Base-by-base conservation (phyloP, 2,797 vertebrate species). In the Mormyrus hasselquistii region DNA sequence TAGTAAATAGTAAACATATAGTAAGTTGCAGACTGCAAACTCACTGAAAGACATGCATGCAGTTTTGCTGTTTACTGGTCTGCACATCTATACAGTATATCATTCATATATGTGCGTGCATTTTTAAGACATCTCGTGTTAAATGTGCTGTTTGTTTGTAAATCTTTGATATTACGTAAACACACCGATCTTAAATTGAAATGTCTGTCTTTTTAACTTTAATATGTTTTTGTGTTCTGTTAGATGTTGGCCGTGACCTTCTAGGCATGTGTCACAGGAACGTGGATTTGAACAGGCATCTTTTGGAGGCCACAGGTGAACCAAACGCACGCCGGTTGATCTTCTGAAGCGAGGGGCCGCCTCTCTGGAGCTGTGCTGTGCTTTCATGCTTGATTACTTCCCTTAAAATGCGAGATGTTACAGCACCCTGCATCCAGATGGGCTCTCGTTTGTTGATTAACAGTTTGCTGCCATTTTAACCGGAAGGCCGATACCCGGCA, bases 231-330 rank as follows among this genome's bases (percentile, higher is more conserved):
- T 62, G 41, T 49, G 85, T 88, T 57, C 14, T 95, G 93, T 1
- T 95, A 98, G 98, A 99, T 93, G 95, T 98, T 19, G 98, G 98
- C 41, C 94, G 96, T 44, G 98, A 99, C 92, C 96, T 99, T 22
- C 93, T 99, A 44, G 93, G 93, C 91, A 98, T 97, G 97, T 99
- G 98, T 91, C 93, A 96, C 88, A 96, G 92, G 89, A 99, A 99
- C 57, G 65, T 97, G 9, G 53, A 90, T 0, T 93, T 97, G 89
- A 99, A 99, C 90, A 93, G 91, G 88, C 95, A 95, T 91, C 91
- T 97, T 90, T 89, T 92, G 49, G 92, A 95, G 38, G 0, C 89
- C 3, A 90, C 92, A 96, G 96, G 98, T 98, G 90, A 96, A 94
- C 34, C 12, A 19, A 2, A 41, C 69, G 14, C 69, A 6, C 14